Evolutionary conservation across 2,888 invertebrate genomes (phyloP).

Genomic region (Callimorpha dominula): DNA sequence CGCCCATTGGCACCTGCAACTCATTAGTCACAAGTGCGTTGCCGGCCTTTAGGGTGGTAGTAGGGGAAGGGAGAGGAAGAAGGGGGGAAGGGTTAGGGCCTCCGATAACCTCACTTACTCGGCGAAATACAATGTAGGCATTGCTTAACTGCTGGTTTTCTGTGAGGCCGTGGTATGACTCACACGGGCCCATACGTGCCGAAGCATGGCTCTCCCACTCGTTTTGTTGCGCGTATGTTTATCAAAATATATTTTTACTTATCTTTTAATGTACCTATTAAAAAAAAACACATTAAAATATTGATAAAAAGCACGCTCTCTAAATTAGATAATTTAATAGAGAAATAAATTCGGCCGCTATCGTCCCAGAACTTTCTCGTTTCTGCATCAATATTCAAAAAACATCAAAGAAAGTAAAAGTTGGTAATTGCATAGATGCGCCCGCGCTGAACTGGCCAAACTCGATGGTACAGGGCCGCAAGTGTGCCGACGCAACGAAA

Average conservation of each 20-base stretch:
- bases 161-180: too few relatives aligned
- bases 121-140: too few relatives aligned
- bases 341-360: conserved; percentile 61
- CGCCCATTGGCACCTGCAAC: too few relatives aligned
- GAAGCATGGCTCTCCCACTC: too few relatives aligned
- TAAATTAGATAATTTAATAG: conserved; percentile 14
- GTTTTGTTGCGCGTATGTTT: neutral
- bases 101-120: too few relatives aligned
- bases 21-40: too few relatives aligned
- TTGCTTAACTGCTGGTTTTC: too few relatives aligned
- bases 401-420: conserved; percentile 69
- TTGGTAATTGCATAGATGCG: conserved; percentile 67
- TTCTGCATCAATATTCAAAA: conserved; percentile 59
- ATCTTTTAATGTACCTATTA: neutral
- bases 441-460: conserved; percentile 54
- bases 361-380: conserved; percentile 65
- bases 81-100: too few relatives aligned
- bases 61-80: too few relatives aligned
- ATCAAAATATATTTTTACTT: neutral
- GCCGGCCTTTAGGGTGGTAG: too few relatives aligned
- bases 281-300: conserved; percentile 1
- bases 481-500: conserved; percentile 46
- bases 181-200: too few relatives aligned
- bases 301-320: conserved; percentile 16
- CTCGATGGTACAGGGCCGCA: conserved; percentile 44